phyloP scores from a whole-genome alignment of 2,888 invertebrate genomes.

The Cybosia mesomella region DNA sequence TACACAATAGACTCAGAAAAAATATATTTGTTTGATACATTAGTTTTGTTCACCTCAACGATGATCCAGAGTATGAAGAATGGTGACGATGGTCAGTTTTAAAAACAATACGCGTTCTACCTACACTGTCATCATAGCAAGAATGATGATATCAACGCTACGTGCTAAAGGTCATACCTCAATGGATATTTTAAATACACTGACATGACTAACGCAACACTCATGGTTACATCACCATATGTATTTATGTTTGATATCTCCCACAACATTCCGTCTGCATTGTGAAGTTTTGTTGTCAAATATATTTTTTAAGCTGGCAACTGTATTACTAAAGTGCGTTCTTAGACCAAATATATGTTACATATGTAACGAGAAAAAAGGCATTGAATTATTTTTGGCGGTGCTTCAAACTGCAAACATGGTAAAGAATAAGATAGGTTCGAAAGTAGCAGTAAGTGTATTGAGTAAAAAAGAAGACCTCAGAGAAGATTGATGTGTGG shows the following conservation, averaged over 20 bases:
- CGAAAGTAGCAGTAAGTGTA: too few species aligned
- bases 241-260: conserved; percentile 42
- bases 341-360: not conserved
- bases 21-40: not conserved
- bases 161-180: conserved; percentile 37
- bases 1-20: not conserved
- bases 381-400: not conserved
- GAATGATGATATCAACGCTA: conserved; percentile 16
- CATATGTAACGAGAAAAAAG: not conserved
- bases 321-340: not conserved
- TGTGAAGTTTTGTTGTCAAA: not conserved
- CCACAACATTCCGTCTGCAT: conserved; percentile 31
- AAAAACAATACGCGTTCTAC: not conserved
- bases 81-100: not conserved
- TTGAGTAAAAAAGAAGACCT: too few species aligned
- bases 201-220: conserved; percentile 45
- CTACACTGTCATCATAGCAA: conserved; percentile 12
- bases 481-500: not conserved
- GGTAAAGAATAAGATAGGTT: not conserved
- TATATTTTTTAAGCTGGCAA: conserved; percentile 33
- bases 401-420: not conserved
- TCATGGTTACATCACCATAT: conserved; percentile 42
- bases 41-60: not conserved
- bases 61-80: not conserved
- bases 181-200: conserved; percentile 47